Evolutionary conservation across 2,888 invertebrate genomes (phyloP).

Genomic region (Eupithecia inturbata): DNA sequence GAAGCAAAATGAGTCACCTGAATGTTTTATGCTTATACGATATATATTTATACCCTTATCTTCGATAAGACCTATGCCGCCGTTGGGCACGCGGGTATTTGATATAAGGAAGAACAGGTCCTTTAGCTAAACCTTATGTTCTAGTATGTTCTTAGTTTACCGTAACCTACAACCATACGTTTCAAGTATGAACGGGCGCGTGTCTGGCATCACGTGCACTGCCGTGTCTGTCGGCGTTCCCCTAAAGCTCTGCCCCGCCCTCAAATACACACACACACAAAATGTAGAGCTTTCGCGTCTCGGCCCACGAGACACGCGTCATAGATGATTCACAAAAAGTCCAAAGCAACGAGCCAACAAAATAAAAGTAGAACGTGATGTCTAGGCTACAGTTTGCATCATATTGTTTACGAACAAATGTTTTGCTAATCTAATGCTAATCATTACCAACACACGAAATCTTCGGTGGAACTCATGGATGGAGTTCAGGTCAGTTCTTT

Average conservation of each 20-base stretch:
- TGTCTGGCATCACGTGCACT: slow-evolving; percentile 71
- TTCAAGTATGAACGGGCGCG: slow-evolving; percentile 51
- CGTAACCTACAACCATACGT: slow-evolving; percentile 36
- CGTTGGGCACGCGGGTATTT: neutral
- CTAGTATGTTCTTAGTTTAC: slow-evolving; percentile 23
- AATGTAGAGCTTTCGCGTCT: slow-evolving; percentile 57
- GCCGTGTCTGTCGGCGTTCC: slow-evolving; percentile 48
- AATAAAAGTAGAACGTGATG: slow-evolving; percentile 47
- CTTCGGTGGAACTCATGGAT: neutral
- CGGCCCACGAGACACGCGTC: slow-evolving; percentile 40
- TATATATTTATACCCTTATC: slow-evolving; percentile 1
- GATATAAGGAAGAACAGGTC: neutral
- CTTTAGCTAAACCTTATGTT: slow-evolving; percentile 35
- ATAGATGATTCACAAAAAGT: slow-evolving; percentile 45
- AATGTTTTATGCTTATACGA: neutral
- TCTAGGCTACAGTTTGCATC: slow-evolving; percentile 46
- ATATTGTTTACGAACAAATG: slow-evolving; percentile 24
- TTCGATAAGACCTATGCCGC: neutral
- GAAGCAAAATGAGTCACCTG: slow-evolving; percentile 15
- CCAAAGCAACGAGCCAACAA: slow-evolving; percentile 26
- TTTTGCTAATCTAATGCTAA: neutral
- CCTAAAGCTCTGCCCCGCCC: slow-evolving; percentile 62
- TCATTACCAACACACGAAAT: neutral
- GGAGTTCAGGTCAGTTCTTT: neutral
- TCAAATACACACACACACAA: slow-evolving; percentile 48